phyloP scores from a whole-genome alignment of 2,113 vertebrate genomes.

The Prochilodus magdalenae region DNA sequence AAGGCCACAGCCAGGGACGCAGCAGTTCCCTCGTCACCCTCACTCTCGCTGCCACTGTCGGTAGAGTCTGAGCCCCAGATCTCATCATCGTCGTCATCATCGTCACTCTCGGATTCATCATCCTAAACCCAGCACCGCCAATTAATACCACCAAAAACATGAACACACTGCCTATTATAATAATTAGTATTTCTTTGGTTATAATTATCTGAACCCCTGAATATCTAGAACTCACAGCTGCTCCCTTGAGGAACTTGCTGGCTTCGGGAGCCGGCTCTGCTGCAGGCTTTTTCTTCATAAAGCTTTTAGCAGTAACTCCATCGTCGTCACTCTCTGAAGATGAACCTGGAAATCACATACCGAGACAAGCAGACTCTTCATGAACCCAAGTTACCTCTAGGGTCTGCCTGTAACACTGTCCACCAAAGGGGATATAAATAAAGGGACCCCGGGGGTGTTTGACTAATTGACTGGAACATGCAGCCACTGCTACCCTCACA shows the following conservation, averaged over 20 bases:
- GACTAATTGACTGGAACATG: too few relatives aligned
- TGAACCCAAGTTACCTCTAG: too few relatives aligned
- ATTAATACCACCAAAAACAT: neutral
- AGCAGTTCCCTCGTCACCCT: constrained; percentile 81
- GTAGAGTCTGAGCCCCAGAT: constrained; percentile 84
- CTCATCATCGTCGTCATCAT: constrained; percentile 82
- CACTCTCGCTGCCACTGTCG: constrained; percentile 83
- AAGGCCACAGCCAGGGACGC: constrained; percentile 82
- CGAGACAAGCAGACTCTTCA: neutral
- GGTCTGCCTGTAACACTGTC: too few relatives aligned
- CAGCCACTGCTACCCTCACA: too few relatives aligned
- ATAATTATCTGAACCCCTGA: too few relatives aligned
- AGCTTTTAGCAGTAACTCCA: constrained; percentile 74
- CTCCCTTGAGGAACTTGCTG: constrained; percentile 83
- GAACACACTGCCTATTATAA: too few relatives aligned
- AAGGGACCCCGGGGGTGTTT: neutral
- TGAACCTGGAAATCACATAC: constrained; percentile 56
- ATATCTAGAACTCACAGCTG: constrained; percentile 53
- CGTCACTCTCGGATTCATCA: constrained; percentile 82
- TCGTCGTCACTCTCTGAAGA: constrained; percentile 76
- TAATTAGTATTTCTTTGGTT: too few relatives aligned
- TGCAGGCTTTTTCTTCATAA: constrained; percentile 86
- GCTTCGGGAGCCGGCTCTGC: constrained; percentile 72
- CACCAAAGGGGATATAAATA: neutral
- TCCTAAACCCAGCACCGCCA: constrained; percentile 61